Percentiles rank a stretch among this genome's conserved stretches.
Evolutionary conservation across 2,888 invertebrate genomes (phyloP).

Genomic region (Apeira syringaria): DNA sequence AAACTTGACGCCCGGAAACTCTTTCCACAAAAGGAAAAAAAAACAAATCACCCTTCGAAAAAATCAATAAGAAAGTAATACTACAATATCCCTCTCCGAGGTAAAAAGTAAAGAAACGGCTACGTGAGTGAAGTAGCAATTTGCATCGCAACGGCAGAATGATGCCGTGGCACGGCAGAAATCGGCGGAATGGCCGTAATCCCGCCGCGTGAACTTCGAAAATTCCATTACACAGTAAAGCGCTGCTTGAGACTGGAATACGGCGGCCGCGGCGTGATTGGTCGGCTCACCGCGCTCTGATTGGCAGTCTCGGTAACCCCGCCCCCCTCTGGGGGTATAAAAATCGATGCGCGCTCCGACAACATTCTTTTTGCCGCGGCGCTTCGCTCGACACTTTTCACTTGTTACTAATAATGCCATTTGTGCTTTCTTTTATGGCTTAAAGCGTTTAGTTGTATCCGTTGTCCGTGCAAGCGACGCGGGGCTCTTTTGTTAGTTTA

Average conservation of each 20-base stretch:
- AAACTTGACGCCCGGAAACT: slow-evolving; percentile 27
- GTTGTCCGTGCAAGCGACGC: slow-evolving; percentile 69
- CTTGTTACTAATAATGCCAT: slow-evolving; percentile 76
- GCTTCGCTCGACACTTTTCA: slow-evolving; percentile 70
- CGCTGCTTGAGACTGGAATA: slow-evolving; percentile 63
- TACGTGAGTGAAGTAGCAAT: slow-evolving; percentile 51
- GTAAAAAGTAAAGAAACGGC: slow-evolving; percentile 44
- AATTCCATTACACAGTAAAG: slow-evolving; percentile 75
- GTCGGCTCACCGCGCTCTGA: slow-evolving; percentile 73
- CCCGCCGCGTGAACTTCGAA: slow-evolving; percentile 64
- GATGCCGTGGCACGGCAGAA: slow-evolving; percentile 31
- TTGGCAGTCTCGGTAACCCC: slow-evolving; percentile 73
- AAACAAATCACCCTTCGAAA: slow-evolving; percentile 24
- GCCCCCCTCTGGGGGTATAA: slow-evolving; percentile 75
- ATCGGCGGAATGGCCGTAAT: slow-evolving; percentile 58
- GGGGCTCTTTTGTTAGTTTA: slow-evolving; percentile 68
- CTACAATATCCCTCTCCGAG: not conserved
- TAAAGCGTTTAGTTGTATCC: slow-evolving; percentile 80
- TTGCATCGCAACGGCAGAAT: slow-evolving; percentile 45
- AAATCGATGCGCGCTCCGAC: slow-evolving; percentile 72
- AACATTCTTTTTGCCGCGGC: slow-evolving; percentile 69
- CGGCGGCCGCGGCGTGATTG: slow-evolving; percentile 69
- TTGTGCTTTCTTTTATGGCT: slow-evolving; percentile 72
- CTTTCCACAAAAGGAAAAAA: slow-evolving; percentile 23
- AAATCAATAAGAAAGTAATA: slow-evolving; percentile 19